phyloP scores from a whole-genome alignment of 2,113 vertebrate species.

The Numenius arquata region DNA sequence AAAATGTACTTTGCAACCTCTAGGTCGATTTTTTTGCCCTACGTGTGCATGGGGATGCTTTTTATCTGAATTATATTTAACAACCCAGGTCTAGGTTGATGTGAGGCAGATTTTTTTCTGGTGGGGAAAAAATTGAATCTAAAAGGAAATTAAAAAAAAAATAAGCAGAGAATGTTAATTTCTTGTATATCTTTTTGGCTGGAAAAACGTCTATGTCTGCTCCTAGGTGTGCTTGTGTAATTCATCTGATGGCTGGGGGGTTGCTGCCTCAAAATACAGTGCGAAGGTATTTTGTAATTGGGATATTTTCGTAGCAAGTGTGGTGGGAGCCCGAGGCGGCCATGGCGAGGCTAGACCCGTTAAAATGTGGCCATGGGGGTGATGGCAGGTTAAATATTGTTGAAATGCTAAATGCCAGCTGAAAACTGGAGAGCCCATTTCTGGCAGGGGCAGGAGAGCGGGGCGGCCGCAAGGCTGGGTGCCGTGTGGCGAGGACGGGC shows the following conservation, averaged over 20 bases:
- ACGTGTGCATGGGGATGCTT: slow-evolving; percentile 9
- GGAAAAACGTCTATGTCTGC: background rate
- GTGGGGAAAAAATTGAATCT: background rate
- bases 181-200: background rate
- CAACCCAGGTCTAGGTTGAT: background rate
- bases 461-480: background rate
- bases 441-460: background rate
- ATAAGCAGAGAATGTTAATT: background rate
- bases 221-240: slow-evolving; percentile 11
- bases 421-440: slow-evolving; percentile 20
- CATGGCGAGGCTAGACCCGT: background rate
- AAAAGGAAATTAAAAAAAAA: background rate
- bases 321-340: background rate
- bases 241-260: background rate
- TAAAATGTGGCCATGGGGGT: slow-evolving; percentile 26
- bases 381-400: slow-evolving; percentile 49
- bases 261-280: background rate
- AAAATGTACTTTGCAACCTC: slow-evolving; percentile 54
- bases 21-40: slow-evolving; percentile 24
- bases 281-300: background rate
- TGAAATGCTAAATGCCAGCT: background rate
- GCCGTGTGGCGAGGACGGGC: background rate
- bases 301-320: slow-evolving; percentile 29
- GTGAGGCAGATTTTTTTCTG: slow-evolving; percentile 27
- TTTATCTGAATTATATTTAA: slow-evolving; percentile 6